Conservation (phyloP, 2,113 vertebrate genomes). For the Podilymbus podiceps region DNA sequence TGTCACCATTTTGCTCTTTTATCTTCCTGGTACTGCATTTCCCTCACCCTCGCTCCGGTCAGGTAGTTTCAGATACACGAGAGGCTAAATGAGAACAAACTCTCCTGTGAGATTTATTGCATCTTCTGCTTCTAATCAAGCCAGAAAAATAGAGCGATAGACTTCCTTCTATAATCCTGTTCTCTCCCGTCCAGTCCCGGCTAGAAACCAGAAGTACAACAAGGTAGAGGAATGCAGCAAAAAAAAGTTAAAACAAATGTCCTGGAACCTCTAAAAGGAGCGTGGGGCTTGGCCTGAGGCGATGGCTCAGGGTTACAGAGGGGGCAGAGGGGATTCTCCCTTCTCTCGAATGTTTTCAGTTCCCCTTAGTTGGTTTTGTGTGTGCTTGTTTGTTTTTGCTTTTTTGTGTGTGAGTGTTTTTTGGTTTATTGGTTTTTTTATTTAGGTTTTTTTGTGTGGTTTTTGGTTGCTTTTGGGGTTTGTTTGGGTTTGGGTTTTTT, state of each 20-base stretch:
- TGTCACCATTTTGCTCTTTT: background rate
- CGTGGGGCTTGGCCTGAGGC: background rate
- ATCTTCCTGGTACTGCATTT: background rate
- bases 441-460: too few species aligned
- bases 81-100: slow-evolving; percentile 17
- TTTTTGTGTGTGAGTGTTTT: too few species aligned
- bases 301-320: background rate
- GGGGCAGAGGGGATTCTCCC: background rate
- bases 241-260: slow-evolving; percentile 25
- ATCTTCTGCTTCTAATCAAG: slow-evolving; percentile 58
- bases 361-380: background rate
- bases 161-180: slow-evolving; percentile 11
- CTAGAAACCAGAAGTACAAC: slow-evolving; percentile 47
- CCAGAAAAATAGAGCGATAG: slow-evolving; percentile 29
- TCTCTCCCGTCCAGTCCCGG: background rate
- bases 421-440: too few species aligned
- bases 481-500: background rate
- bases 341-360: background rate
- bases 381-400: too few species aligned
- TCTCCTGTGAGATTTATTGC: slow-evolving; percentile 41
- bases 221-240: slow-evolving; percentile 31
- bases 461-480: background rate
- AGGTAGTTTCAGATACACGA: background rate
- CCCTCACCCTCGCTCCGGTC: background rate
- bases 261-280: background rate